Evolutionary conservation across 2,113 vertebrate species (phyloP), one percentile per base, ranked within the genome.

Genomic region (Anhinga rufa): DNA sequence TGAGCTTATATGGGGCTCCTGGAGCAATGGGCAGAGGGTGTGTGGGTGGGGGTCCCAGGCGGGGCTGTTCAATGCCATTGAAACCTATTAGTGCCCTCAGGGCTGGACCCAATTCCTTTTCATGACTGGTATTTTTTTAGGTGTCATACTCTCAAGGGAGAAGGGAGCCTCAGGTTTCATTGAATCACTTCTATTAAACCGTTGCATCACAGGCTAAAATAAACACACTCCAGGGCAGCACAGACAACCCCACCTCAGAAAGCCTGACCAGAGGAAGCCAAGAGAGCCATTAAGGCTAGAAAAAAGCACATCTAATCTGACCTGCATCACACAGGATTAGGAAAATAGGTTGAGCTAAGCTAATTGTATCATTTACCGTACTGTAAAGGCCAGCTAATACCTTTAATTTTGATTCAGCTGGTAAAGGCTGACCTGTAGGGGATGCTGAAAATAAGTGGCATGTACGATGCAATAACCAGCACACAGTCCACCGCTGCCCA

Each of bases 391-490:
- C 9, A 4, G 26, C 12, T 51, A 58, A 77, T 9, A 24, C 36
- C 52, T 24, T 48, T 19, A 28, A 5, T 38, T 55, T 60, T 44
- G 19, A 69, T 82, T 42, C 5, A 44, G 61, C 52, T 48, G 65
- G 22, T 13, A 22, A 38, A 46, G 21, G 44, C 26, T 9, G 49
- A 69, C 71, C 54, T 14, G 62, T 38, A 20, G 55, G 36, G 58
- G 22, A 52, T 15, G 38, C 20, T n/a, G 49, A 14, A 61, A 40
- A 78, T 8, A 36, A n/a, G 6, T 6, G 36, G 14, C 29, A 24
- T 2, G 4, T 19, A 20, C 4, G 22, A 20, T 3, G 57, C 0
- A 6, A 78, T 38, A n/a, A n/a, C 20, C 42, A 24, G 81, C 58
- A 9, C 18, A 14, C 0, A 7, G 32, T 57, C 28, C 2, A 22